Base-by-base conservation (phyloP, 2,888 invertebrate genomes). In the Pediacus dermestoides region DNA sequence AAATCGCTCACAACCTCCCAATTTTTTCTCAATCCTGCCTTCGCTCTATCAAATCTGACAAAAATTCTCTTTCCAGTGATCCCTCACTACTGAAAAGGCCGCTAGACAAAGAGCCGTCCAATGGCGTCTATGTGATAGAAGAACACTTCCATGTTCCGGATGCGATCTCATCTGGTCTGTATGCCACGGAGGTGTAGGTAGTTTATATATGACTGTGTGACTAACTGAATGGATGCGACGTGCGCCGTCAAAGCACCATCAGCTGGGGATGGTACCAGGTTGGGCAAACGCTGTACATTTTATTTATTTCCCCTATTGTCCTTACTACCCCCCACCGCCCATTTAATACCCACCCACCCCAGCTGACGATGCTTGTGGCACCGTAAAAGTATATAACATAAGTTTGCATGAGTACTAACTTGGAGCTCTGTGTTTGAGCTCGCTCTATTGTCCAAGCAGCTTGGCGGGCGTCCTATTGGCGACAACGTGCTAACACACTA, bases 161-260 rank as follows among this genome's bases (percentile, higher is more conserved):
- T 56, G 62, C 64, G 60, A 58, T 67, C 50, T 58, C 63, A 46
- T 59, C 68, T 52, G 73, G 73, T 47, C 80, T 81, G 66, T 82
- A 82, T 67, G 84, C 84, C 60, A 85, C 84, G 64, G 83, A 84
- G 76, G 85, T 84, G 74, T 85, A 83, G 54, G 56, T 53, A 53
- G 44, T 48, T 53, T 55, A 53, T 46, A 49, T 26, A 9, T 26
- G 27, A 8, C 6, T 37, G 50, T 42, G 41, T 46, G 48, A 47
- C 50, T 50, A 47, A 46, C 15, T 15, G 44, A 36, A 44, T 46
- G 44, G 25, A 39, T 43, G 46, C 44, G 33, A 39, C n/a, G 11
- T 22, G 14, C 45, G 44, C 32, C 34, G 31, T n/a, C n/a, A 37
- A 44, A 36, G 18, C 34, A 37, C 30, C 43, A 42, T 45, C 46